Evolutionary conservation across 2,113 vertebrate genomes (phyloP), one percentile per base, ranked within the genome.

Genomic region (Carlito syrichta): DNA sequence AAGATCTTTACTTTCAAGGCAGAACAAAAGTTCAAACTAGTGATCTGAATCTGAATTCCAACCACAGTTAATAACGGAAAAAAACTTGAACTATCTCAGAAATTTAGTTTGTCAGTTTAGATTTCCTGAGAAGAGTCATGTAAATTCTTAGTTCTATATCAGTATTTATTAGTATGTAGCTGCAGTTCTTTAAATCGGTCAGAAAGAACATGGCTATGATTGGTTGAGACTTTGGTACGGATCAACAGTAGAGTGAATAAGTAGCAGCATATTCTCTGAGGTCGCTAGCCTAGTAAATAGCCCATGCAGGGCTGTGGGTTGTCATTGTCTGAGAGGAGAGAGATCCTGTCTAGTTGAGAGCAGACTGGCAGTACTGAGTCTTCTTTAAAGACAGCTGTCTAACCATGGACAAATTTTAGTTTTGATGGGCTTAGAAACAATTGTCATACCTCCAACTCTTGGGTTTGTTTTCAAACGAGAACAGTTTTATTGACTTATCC

Each of bases 81-180:
- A 68, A 76, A 52, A 43, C 1, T 23, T 71, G 48, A 86, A 14
- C 2, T 17, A 58, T 32, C 23, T 16, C 9, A 40, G 38, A 14
- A 25, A 66, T 77, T 69, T 76, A 45, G 32, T 63, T 69, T 96
- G 6, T n/a, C 52, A 43, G n/a, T 74, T 89, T 79, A 27, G 86
- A 77, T 43, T 52, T 19, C 14, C 16, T 85, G 7, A 85, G 20
- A 2, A 14, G 27, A n/a, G 12, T 48, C 4, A 48, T 69, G 25
- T 27, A 93, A 40, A 32, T 52, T 86, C 22, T 62, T 8, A 71
- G 6, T 68, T 69, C 11, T 54, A 30, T 32, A 40, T 0, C 7
- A 32, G 20, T 43, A 23, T 63, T 82, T 77, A 27, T 73, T n/a
- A 45, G 40, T 77, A 50, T 2, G 58, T n/a, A 7, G 3, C 43